Evolutionary conservation across 2,113 vertebrate species (phyloP), one percentile per base, ranked within the genome.

Genomic region (Mola mola): DNA sequence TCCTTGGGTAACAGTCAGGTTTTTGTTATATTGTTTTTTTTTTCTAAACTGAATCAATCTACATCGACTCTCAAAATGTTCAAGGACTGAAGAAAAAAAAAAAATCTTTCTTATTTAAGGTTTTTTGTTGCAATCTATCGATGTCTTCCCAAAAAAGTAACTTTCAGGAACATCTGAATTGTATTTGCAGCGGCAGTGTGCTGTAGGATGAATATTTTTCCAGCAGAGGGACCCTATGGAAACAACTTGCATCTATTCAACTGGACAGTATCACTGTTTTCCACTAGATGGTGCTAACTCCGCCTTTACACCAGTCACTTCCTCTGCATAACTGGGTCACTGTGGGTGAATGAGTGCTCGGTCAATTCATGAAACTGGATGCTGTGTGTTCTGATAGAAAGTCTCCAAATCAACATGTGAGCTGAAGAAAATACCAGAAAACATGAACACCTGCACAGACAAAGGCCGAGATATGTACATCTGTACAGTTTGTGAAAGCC

Each of bases 141-240:
- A n/a, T n/a, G n/a, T n/a, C n/a, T n/a, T n/a, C n/a, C n/a, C n/a
- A n/a, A n/a, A n/a, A n/a, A n/a, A n/a, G n/a, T n/a, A 29, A 31
- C 16, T 12, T 42, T 20, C 13, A 66, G 19, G 17, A 60, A 10
- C 9, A 42, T 48, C 36, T n/a, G n/a, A 43, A 44, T 5, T 25
- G 25, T 26, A 41, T 59, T 34, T 31, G 12, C 6, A 11, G 22
- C 24, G 25, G 33, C n/a, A 10, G 3, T 8, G 16, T 36, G 16
- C 10, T 89, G 90, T 58, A 90, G 63, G 70, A 48, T 50, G 13
- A 58, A 11, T 4, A 17, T 61, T 36, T 74, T 69, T 86, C 89
- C 90, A 90, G 84, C 79, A 92, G 90, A 86, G 83, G 90, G 85
- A 87, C 56, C 50, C 61, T 59, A 48, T 51, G 15, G 60, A 64